Percentiles rank a stretch among this genome's conserved stretches.
Conservation (phyloP, 1,140 invertebrate species). For the Ephestia elutella region DNA sequence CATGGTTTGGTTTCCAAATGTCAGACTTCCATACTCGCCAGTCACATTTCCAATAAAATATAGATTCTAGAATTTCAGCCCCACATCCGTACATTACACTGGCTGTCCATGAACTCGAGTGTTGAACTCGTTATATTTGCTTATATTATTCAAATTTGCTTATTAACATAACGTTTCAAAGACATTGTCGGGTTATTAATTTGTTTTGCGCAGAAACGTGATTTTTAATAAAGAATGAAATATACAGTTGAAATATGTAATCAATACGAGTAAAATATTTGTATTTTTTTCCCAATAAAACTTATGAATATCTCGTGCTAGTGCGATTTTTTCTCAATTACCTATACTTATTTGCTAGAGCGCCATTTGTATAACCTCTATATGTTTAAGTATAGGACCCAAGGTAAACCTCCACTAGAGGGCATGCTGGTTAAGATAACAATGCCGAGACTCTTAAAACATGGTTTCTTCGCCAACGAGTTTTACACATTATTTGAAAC, state of each 20-base stretch:
- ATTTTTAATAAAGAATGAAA: neutral
- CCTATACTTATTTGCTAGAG: neutral
- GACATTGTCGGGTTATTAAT: neutral
- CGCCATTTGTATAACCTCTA: neutral
- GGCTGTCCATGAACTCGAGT: neutral
- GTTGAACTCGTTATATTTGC: neutral
- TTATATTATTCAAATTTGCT: conserved; percentile 4
- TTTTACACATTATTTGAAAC: too few relatives aligned
- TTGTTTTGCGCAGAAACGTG: neutral
- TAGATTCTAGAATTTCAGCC: neutral
- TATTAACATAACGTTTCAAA: conserved; percentile 2
- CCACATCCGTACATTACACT: neutral
- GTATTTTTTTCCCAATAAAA: too few relatives aligned
- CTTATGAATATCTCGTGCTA: too few relatives aligned
- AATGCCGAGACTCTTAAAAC: neutral
- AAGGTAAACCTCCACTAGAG: neutral
- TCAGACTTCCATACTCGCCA: conserved; percentile 10
- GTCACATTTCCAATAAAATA: neutral
- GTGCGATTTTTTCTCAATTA: too few relatives aligned
- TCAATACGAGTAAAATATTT: too few relatives aligned
- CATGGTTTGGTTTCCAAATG: conserved; percentile 29
- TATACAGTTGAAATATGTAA: too few relatives aligned
- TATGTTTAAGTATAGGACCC: neutral
- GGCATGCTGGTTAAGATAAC: neutral
- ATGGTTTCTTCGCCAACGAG: neutral